Conservation (phyloP, 2,888 invertebrate genomes). For the Drosophila anceps region DNA sequence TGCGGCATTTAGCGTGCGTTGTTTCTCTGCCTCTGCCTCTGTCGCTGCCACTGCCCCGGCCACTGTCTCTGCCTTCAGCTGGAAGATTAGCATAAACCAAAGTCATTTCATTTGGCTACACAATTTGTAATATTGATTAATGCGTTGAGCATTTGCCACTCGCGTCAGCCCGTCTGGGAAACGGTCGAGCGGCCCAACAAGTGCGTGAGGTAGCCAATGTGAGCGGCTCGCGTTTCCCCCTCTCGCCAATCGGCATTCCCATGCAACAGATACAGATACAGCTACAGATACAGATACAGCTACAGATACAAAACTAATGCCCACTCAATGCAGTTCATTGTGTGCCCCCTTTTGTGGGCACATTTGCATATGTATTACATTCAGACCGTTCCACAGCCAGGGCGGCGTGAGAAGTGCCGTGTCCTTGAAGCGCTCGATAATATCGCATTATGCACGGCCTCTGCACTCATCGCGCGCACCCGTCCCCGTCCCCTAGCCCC, state of each 20-base stretch:
- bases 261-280: constrained; percentile 42
- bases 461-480: constrained; percentile 13
- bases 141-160: constrained; percentile 36
- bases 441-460: constrained; percentile 58
- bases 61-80: constrained; percentile 7
- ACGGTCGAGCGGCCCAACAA: constrained; percentile 46
- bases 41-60: neutral
- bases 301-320: constrained; percentile 55
- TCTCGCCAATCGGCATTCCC: neutral
- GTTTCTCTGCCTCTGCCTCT: constrained; percentile 7
- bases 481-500: neutral
- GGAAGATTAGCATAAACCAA: constrained; percentile 69
- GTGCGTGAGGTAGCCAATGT: constrained; percentile 63
- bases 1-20: constrained; percentile 58
- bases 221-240: neutral
- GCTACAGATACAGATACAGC: constrained; percentile 18
- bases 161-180: constrained; percentile 24
- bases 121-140: constrained; percentile 75
- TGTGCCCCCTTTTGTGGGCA: constrained; percentile 34
- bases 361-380: constrained; percentile 55
- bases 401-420: constrained; percentile 68
- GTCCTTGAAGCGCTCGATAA: constrained; percentile 68
- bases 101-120: constrained; percentile 70
- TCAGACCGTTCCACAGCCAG: constrained; percentile 8
- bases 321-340: constrained; percentile 46